These are phyloP conservation scores for Terrapene triunguis DNA, from an alignment of 2,113 vertebrate genomes.

Conservation along the genomic window DNA sequence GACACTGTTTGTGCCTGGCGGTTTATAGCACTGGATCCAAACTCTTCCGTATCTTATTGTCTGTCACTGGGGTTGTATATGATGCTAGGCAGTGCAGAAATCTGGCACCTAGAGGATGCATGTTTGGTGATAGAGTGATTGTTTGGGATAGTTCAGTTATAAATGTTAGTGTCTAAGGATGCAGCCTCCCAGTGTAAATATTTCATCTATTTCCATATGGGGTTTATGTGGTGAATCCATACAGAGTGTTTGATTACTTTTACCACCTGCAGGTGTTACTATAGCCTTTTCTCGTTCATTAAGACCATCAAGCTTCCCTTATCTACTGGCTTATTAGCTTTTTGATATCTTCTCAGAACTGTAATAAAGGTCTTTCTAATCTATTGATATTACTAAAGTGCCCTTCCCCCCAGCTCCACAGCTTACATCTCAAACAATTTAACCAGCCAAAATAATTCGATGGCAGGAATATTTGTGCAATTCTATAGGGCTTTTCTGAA, in stretches of 20 bases:
- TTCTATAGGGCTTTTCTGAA: not conserved
- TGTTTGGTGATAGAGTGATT: conserved; percentile 39
- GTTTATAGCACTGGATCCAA: not conserved
- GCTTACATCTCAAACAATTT: not conserved
- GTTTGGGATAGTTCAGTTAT: conserved; percentile 62
- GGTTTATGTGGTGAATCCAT: conserved; percentile 61
- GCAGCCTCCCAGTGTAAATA: conserved; percentile 53
- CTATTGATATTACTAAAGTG: not conserved
- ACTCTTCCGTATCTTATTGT: not conserved
- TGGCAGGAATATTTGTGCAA: not conserved
- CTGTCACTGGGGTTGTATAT: not conserved
- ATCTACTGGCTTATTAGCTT: not conserved
- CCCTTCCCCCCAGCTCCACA: not conserved
- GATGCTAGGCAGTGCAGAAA: not conserved
- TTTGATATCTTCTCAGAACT: not conserved
- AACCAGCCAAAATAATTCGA: not conserved
- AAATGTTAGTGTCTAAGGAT: conserved; percentile 23
- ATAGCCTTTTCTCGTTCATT: conserved; percentile 27
- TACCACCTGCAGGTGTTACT: conserved; percentile 70
- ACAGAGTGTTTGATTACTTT: conserved; percentile 63
- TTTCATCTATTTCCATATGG: conserved; percentile 70
- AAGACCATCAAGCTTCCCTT: conserved; percentile 17
- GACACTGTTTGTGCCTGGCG: not conserved
- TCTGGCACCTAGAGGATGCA: conserved; percentile 33
- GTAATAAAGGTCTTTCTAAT: not conserved